Base-by-base conservation (phyloP, 2,888 invertebrate genomes). In the Petrolisthes manimaculis region DNA sequence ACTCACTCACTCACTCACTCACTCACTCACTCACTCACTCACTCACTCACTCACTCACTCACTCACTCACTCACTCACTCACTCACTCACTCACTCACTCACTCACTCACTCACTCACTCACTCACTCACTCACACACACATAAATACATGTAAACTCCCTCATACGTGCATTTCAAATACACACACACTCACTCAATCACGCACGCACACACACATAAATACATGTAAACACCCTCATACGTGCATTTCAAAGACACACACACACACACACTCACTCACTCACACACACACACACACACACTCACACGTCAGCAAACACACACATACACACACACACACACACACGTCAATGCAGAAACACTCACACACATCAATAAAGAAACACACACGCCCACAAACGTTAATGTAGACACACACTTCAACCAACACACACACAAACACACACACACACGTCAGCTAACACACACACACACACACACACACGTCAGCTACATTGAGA, bases 381-480 rank as follows among this genome's bases (percentile, higher is more conserved):
- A 79, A n/a, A 5, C n/a, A n/a, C n/a, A 71, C 71, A 71, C 71
- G 5, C n/a, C 18, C 71, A 71, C n/a, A 71, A 18, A 71, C 8
- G 51, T 51, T 9, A 9, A 75, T 1, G 14, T 12, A 75, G 67
- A 61, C n/a, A n/a, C 67, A 9, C 21, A 75, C 21, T n/a, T 6
- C 8, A 9, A 75, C 14, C n/a, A 12, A 21, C 75, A 75, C 75
- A 21, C 75, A 61, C n/a, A n/a, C n/a, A n/a, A n/a, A n/a, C n/a
- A n/a, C n/a, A 71, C 5, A 14, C 5, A 71, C 18, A 71, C 18
- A 71, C n/a, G n/a, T n/a, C 8, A 8, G n/a, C n/a, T n/a, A n/a
- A n/a, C n/a, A n/a, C n/a, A n/a, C n/a, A n/a, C n/a, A n/a, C 54
- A 79, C 14, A 79, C 21, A 79, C 54, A 79, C 14, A 79, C n/a